Evolutionary conservation across 2,888 invertebrate species (phyloP).

Genomic region (Bombylius major): DNA sequence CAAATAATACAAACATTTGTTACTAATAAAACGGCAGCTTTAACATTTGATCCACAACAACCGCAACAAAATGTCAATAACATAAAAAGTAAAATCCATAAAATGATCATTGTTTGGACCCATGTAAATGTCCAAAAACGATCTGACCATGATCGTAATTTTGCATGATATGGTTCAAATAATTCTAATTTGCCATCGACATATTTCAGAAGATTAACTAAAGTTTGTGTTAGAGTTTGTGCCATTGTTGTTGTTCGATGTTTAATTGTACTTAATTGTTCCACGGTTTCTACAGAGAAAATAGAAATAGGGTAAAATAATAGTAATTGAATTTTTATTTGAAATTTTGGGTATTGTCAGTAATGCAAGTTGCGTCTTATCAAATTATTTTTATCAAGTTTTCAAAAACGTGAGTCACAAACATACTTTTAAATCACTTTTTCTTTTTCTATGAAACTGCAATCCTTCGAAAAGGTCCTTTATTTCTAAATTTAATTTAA

Average conservation of each 20-base stretch:
- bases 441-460: too few species aligned
- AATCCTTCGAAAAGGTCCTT: too few species aligned
- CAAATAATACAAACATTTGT: constrained; percentile 30
- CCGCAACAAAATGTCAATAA: constrained; percentile 32
- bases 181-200: constrained; percentile 29
- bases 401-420: too few species aligned
- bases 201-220: constrained; percentile 27
- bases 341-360: too few species aligned
- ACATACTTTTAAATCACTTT: too few species aligned
- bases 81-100: constrained; percentile 32
- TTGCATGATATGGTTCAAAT: constrained; percentile 27
- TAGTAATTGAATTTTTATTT: too few species aligned
- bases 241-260: constrained; percentile 33
- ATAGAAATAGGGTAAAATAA: background rate
- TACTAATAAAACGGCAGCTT: constrained; percentile 30
- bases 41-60: constrained; percentile 31
- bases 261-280: constrained; percentile 32
- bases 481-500: too few species aligned
- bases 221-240: constrained; percentile 30
- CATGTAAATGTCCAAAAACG: constrained; percentile 32
- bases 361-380: too few species aligned
- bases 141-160: constrained; percentile 27
- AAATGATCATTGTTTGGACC: constrained; percentile 27
- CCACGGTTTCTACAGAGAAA: constrained; percentile 27
- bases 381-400: too few species aligned